phyloP scores from a whole-genome alignment of 1,140 invertebrate species.

The Cyrtorhinus lividipennis region DNA sequence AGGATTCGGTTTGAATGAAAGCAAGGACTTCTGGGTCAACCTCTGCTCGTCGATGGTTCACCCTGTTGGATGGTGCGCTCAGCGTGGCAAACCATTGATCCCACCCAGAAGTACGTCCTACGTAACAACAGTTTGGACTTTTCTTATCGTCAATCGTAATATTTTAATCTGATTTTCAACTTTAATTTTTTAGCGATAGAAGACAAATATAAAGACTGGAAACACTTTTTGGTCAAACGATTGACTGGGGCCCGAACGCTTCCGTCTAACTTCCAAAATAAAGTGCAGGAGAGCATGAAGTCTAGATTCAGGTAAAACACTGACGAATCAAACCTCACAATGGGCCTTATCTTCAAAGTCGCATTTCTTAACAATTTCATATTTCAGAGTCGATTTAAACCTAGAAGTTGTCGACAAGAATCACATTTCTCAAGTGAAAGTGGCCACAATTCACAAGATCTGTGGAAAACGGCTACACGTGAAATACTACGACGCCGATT shows the following conservation, averaged over 20 bases:
- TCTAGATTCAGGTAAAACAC: constrained; percentile 50
- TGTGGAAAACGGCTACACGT: constrained; percentile 82
- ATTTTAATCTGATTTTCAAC: too few species aligned
- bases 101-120: constrained; percentile 60
- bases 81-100: constrained; percentile 82
- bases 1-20: constrained; percentile 73
- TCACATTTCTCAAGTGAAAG: constrained; percentile 81
- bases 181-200: too few species aligned
- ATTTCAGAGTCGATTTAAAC: constrained; percentile 48
- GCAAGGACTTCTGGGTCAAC: constrained; percentile 92
- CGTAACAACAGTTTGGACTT: too few species aligned
- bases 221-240: constrained; percentile 78
- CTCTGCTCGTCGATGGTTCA: constrained; percentile 84
- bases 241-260: constrained; percentile 84
- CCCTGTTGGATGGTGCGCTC: constrained; percentile 93
- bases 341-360: too few species aligned
- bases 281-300: constrained; percentile 67
- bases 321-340: too few species aligned
- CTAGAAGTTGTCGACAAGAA: constrained; percentile 94
- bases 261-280: constrained; percentile 79
- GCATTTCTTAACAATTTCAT: too few species aligned
- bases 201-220: constrained; percentile 89
- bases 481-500: constrained; percentile 69
- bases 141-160: too few species aligned
- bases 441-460: constrained; percentile 76